phyloP scores from a whole-genome alignment of 2,113 vertebrate genomes.

The Rhinogobius similis region DNA sequence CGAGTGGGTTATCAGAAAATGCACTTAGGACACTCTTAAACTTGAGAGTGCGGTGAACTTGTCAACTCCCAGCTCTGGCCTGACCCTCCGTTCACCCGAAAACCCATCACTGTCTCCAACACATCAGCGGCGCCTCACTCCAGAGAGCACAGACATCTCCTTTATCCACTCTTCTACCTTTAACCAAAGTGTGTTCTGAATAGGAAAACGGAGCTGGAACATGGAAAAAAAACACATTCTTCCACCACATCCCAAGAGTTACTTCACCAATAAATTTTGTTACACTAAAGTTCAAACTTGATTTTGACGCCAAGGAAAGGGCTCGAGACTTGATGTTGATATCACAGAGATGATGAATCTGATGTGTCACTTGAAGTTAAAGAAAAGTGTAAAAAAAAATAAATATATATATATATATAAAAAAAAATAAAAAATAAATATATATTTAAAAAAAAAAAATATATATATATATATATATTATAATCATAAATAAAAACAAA shows the following conservation, averaged over 20 bases:
- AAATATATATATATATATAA: no score
- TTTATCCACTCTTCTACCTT: background rate
- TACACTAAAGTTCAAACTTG: background rate
- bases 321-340: no score
- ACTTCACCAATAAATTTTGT: background rate
- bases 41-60: background rate
- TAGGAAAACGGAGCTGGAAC: background rate
- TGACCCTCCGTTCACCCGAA: background rate
- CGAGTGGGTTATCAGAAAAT: background rate
- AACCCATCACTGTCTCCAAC: slow-evolving; percentile 2
- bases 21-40: background rate
- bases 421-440: no score
- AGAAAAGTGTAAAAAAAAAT: no score
- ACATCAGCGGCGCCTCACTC: background rate
- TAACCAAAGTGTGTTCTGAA: background rate
- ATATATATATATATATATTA: no score
- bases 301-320: no score
- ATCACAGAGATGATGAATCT: no score
- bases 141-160: background rate
- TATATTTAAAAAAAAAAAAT: no score
- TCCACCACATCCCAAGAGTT: background rate
- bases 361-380: no score
- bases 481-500: no score
- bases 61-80: background rate
- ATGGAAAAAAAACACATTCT: background rate